A percentile compares a stretch with the other conserved stretches of the same genome.
These are phyloP conservation scores for Patella pellucida DNA, from an alignment of 2,888 invertebrate species.

Conservation along the genomic window DNA sequence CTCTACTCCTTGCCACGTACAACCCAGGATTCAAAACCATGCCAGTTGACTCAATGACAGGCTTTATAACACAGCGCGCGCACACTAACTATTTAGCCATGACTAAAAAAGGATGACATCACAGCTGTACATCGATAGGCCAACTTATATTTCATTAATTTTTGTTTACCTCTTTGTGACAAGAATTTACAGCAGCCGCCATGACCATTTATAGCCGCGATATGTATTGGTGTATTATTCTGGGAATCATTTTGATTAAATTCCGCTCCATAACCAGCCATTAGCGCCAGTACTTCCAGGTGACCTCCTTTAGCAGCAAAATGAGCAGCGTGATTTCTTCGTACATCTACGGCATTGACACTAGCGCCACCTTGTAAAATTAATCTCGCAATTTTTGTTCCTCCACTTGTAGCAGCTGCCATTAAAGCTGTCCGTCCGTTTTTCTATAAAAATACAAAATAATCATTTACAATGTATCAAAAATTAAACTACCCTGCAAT, in stretches of 20 bases:
- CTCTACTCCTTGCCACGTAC: too few species aligned
- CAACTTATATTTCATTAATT: too few species aligned
- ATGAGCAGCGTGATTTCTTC: constrained; percentile 66
- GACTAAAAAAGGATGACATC: too few species aligned
- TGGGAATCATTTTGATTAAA: constrained; percentile 68
- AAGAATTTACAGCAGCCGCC: constrained; percentile 68
- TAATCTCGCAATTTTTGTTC: constrained; percentile 63
- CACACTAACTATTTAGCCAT: too few species aligned
- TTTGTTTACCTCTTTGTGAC: constrained; percentile 66
- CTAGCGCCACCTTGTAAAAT: constrained; percentile 62
- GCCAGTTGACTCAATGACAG: too few species aligned
- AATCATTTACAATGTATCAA: background rate
- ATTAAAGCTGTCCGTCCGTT: constrained; percentile 68
- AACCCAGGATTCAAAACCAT: too few species aligned
- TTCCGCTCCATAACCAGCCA: constrained; percentile 68
- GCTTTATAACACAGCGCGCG: too few species aligned
- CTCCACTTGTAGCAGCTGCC: constrained; percentile 69
- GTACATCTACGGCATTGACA: constrained; percentile 58
- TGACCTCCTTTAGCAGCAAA: constrained; percentile 68
- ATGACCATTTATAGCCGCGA: constrained; percentile 65
- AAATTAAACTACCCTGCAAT: too few species aligned
- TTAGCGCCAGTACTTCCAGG: constrained; percentile 58
- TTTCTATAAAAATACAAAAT: constrained; percentile 51
- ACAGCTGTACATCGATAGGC: too few species aligned
- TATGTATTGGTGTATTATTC: constrained; percentile 68